These are phyloP conservation scores for Aspidoscelis tigris DNA, from an alignment of 2,113 vertebrate species.

Conservation along the genomic window DNA sequence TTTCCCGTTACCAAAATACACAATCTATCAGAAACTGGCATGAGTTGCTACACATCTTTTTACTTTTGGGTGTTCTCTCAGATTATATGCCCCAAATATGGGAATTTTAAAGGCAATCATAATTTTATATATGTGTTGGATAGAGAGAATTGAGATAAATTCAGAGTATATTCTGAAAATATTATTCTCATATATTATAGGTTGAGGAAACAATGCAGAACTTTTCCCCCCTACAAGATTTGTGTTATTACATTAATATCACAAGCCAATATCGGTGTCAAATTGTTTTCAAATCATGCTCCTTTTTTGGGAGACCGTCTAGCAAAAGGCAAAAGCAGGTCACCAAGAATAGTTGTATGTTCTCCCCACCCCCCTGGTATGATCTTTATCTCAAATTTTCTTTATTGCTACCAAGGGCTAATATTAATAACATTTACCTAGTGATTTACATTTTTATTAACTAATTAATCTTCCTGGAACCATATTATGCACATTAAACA, in stretches of 20 bases:
- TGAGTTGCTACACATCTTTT: too few species aligned
- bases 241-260: background rate
- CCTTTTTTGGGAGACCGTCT: background rate
- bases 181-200: background rate
- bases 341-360: slow-evolving; percentile 6
- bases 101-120: too few species aligned
- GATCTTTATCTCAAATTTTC: slow-evolving; percentile 4
- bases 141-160: too few species aligned
- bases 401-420: slow-evolving; percentile 33
- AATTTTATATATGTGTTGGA: too few species aligned
- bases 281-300: background rate
- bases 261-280: background rate
- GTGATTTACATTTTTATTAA: slow-evolving; percentile 42
- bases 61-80: too few species aligned
- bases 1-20: too few species aligned
- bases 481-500: slow-evolving; percentile 29
- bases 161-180: background rate
- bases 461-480: slow-evolving; percentile 33
- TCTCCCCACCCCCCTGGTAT: background rate
- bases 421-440: slow-evolving; percentile 46
- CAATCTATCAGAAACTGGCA: too few species aligned
- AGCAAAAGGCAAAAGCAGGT: background rate
- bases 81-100: too few species aligned
- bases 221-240: background rate
- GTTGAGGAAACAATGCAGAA: background rate